These are phyloP conservation scores for Elegia similella DNA, from an alignment of 2,888 invertebrate genomes.

Conservation along the genomic window DNA sequence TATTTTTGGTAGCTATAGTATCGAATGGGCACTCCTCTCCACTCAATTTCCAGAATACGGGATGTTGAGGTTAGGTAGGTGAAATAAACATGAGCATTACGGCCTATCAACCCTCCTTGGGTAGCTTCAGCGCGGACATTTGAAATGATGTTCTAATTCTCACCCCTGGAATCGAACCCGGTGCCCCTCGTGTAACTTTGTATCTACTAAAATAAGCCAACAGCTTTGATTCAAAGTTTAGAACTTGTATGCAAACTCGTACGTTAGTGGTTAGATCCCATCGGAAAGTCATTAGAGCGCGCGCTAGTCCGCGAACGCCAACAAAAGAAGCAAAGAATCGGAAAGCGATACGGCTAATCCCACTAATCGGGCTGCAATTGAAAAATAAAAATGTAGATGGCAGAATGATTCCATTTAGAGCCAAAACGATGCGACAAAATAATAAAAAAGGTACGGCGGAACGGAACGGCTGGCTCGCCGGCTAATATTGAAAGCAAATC, in stretches of 20 bases:
- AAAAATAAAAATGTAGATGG: conserved; percentile 83
- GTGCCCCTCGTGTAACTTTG: too few relatives aligned
- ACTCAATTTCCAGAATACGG: too few relatives aligned
- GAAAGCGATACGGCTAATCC: conserved; percentile 80
- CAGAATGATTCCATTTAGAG: conserved; percentile 80
- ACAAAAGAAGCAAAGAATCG: conserved; percentile 78
- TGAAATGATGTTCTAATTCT: too few relatives aligned
- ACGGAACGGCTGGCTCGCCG: conserved; percentile 67
- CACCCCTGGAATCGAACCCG: too few relatives aligned
- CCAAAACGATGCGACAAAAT: conserved; percentile 82
- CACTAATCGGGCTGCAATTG: conserved; percentile 81
- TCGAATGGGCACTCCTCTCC: too few relatives aligned
- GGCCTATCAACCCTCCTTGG: too few relatives aligned
- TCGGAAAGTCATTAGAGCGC: conserved; percentile 16
- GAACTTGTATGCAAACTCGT: not conserved
- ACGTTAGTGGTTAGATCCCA: not conserved
- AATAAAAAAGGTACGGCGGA: conserved; percentile 77
- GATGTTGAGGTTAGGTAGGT: too few relatives aligned
- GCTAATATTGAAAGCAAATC: conserved; percentile 83
- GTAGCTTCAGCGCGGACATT: too few relatives aligned
- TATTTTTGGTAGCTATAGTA: too few relatives aligned
- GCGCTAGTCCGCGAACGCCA: conserved; percentile 34
- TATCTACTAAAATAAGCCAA: too few relatives aligned
- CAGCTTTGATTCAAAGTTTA: too few relatives aligned
- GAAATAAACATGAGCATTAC: too few relatives aligned